These are phyloP conservation scores for Muntiacus reevesi DNA, from an alignment of 2,113 vertebrate genomes.

Conservation along the genomic window DNA sequence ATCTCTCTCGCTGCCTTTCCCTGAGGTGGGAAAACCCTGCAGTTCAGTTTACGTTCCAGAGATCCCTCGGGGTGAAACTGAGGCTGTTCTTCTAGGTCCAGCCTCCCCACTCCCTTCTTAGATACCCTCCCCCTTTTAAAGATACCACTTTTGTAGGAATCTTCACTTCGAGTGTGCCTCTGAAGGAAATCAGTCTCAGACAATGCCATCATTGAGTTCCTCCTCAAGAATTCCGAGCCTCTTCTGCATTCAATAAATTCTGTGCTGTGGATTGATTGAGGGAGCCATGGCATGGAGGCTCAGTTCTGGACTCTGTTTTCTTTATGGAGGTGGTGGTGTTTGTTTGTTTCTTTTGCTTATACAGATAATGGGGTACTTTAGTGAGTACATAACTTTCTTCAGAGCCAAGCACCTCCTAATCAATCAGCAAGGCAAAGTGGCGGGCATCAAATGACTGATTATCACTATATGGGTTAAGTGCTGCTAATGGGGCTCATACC, in stretches of 20 bases:
- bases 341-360: constrained; percentile 34
- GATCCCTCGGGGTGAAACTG: background rate
- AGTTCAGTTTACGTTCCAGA: background rate
- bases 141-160: background rate
- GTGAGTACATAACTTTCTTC: background rate
- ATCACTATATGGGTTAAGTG: background rate
- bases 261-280: background rate
- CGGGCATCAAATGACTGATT: background rate
- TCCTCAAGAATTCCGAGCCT: background rate
- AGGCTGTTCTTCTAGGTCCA: background rate
- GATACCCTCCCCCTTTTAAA: background rate
- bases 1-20: background rate
- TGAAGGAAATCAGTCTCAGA: background rate
- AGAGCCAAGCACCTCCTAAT: background rate
- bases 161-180: background rate
- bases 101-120: background rate
- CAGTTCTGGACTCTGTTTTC: background rate
- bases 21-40: background rate
- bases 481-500: background rate
- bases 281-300: background rate
- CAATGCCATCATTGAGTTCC: background rate
- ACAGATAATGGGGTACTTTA: background rate
- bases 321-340: background rate
- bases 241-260: background rate
- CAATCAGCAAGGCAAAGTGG: background rate